Conservation (phyloP, 1,140 invertebrate species). For the Vanessa tameamea region DNA sequence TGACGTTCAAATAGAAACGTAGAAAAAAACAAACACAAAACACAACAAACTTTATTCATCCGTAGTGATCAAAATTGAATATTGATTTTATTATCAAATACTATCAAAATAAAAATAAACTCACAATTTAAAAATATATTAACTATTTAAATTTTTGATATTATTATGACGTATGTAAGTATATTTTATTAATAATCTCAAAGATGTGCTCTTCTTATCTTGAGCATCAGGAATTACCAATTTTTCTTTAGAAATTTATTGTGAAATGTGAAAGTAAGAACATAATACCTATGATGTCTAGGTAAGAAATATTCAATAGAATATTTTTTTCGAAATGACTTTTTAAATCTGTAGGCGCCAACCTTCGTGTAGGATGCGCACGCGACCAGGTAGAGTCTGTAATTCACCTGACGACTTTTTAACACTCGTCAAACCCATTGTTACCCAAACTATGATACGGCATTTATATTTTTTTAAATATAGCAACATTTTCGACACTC, state of each 20-base stretch:
- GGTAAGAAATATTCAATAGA: conserved; percentile 7
- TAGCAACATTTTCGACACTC: neutral
- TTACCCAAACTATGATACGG: conserved; percentile 21
- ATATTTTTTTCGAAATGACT: conserved; percentile 16
- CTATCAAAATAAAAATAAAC: too few species aligned
- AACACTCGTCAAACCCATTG: conserved; percentile 45
- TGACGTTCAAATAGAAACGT: neutral
- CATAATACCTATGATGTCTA: conserved; percentile 13
- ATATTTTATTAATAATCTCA: too few species aligned
- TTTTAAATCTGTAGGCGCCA: conserved; percentile 25
- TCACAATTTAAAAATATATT: too few species aligned
- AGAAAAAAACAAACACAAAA: neutral
- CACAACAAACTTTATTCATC: neutral
- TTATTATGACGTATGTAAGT: too few species aligned
- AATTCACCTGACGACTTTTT: conserved; percentile 52
- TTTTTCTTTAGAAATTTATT: neutral
- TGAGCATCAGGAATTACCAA: neutral
- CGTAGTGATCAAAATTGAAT: neutral
- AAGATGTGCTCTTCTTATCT: neutral
- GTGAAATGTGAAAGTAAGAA: neutral
- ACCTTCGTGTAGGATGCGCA: conserved; percentile 39
- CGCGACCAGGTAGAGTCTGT: conserved; percentile 60
- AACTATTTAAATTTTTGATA: too few species aligned
- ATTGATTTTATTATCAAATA: neutral
- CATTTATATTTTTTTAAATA: conserved; percentile 17